Evolutionary conservation across 2,113 vertebrate species (phyloP), one percentile per base, ranked within the genome.

Genomic region (Mesembrinibis cayennensis): DNA sequence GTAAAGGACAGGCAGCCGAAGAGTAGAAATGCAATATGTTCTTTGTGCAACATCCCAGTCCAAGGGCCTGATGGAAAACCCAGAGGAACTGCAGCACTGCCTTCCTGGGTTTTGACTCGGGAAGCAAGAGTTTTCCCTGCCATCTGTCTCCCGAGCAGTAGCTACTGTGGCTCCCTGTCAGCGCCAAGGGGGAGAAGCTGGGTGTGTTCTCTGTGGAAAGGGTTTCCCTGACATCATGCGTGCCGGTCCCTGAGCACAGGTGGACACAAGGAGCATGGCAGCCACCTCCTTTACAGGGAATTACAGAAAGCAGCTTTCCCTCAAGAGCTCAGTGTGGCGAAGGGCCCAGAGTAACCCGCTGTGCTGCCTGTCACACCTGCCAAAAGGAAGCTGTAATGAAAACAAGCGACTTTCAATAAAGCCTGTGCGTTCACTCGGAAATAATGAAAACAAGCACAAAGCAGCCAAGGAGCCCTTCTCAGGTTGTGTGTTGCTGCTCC

Each of bases 351-450:
- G 69, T 66, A 78, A 87, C 78, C 65, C 13, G 13, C 16, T 0
- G 0, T n/a, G 56, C 65, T 78, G 58, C 67, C 76, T 88, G 74
- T 71, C 93, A 73, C 53, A 81, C 86, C 93, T 87, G 89, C 40
- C 91, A 70, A n/a, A 70, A 53, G 63, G 71, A 81, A 94, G 63
- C 50, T 80, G 72, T 17, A n/a, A 87, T 70, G 56, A 73, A 95
- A 96, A 87, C 50, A 87, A 85, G 16, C 1, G 12, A 13, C 55
- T 89, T 87, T 30, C 80, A 83, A 23, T 77, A 87, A 70, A 47
- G 56, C 45, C 59, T 88, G 59, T 59, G 36, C 2, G 2, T 81
- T 78, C 69, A 32, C 55, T 62, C 53, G 42, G 76, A 95, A 86
- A 56, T 83, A 78, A 83, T 32, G n/a, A 50, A 89, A 90, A 49